phyloP scores from a whole-genome alignment of 2,797 vertebrate genomes.

The Garrulus glandarius region DNA sequence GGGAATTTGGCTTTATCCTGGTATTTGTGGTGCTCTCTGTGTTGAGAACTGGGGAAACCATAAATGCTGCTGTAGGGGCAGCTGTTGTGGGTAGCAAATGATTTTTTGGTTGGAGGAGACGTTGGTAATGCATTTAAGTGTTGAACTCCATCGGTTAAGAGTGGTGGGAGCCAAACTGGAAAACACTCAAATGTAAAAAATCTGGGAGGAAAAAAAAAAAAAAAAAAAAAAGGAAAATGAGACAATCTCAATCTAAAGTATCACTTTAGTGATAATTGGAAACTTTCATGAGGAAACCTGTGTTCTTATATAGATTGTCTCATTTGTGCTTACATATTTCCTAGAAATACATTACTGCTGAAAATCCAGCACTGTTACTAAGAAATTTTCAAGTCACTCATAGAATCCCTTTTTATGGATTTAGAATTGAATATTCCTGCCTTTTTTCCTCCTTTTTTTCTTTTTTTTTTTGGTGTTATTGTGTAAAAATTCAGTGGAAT shows the following conservation, averaged over 20 bases:
- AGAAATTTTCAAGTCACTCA: neutral
- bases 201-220: rapidly evolving
- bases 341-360: neutral
- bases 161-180: neutral
- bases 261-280: neutral
- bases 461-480: neutral
- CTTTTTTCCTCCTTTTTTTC: rapidly evolving
- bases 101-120: neutral
- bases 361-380: neutral
- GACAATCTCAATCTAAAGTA: neutral
- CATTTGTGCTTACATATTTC: neutral
- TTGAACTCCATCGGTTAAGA: neutral
- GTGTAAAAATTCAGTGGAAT: neutral
- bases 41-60: neutral
- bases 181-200: neutral
- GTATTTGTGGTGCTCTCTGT: constrained; percentile 12
- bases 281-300: neutral
- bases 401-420: neutral
- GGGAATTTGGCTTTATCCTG: neutral
- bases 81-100: neutral
- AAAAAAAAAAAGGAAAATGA: rapidly evolving
- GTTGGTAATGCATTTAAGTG: neutral
- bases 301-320: neutral
- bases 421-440: neutral
- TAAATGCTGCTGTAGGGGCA: neutral